phyloP scores from a whole-genome alignment of 2,888 invertebrate genomes.

The Amorpha juglandis region DNA sequence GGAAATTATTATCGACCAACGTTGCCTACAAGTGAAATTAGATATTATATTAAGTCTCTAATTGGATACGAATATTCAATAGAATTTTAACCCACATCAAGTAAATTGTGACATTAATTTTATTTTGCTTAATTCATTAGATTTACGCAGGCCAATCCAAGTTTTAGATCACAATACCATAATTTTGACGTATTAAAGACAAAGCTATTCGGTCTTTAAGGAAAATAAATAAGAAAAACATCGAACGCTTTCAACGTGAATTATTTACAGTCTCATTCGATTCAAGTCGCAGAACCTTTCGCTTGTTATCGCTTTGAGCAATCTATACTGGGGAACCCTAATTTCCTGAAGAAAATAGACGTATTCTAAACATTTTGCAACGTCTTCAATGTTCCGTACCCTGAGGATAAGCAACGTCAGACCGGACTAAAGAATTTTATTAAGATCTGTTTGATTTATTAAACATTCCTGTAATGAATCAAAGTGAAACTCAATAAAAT shows the following conservation, averaged over 20 bases:
- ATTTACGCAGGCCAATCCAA: too few species aligned
- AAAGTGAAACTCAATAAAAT: not conserved
- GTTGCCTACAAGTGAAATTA: too few species aligned
- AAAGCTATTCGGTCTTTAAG: conserved; percentile 25
- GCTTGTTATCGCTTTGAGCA: conserved; percentile 62
- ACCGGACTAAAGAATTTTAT: conserved; percentile 24
- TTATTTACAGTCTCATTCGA: conserved; percentile 51
- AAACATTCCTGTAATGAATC: not conserved
- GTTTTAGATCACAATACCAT: not conserved
- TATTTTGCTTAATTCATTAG: too few species aligned
- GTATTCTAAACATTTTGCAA: conserved; percentile 18
- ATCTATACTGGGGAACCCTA: conserved; percentile 55
- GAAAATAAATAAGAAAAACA: conserved; percentile 30
- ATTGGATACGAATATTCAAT: too few species aligned
- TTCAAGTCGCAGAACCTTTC: conserved; percentile 48
- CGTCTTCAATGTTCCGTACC: conserved; percentile 2
- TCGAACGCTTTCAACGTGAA: conserved; percentile 44
- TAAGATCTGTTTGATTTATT: conserved; percentile 24
- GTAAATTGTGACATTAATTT: too few species aligned
- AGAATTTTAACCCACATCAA: too few species aligned
- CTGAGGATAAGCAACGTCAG: conserved; percentile 24
- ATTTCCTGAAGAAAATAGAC: conserved; percentile 52
- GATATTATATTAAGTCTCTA: too few species aligned
- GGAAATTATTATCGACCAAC: too few species aligned
- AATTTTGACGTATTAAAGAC: not conserved